Evolutionary conservation across 2,888 invertebrate genomes (phyloP).

Genomic region (Carcina quercana): DNA sequence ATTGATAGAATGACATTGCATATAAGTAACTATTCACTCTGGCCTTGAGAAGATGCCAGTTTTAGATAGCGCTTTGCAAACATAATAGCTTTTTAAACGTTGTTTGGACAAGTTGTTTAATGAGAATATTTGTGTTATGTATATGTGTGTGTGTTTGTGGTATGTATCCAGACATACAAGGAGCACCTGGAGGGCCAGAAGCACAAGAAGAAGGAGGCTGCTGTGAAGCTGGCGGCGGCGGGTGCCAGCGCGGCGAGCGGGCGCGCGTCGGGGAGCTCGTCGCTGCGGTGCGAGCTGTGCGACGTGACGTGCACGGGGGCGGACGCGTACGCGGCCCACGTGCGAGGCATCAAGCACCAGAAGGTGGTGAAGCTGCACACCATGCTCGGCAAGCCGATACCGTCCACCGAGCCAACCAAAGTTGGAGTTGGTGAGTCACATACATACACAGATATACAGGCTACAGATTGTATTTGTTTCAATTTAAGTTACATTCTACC

Average conservation of each 20-base stretch:
- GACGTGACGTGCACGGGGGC: constrained; percentile 99
- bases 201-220: constrained; percentile 98
- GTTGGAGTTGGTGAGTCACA: constrained; percentile 50
- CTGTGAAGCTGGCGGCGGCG: constrained; percentile 76
- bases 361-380: constrained; percentile 98
- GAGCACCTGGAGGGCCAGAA: constrained; percentile 99
- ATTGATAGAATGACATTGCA: too few species aligned
- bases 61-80: too few species aligned
- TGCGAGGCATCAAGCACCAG: constrained; percentile 98
- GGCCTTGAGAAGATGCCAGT: too few species aligned
- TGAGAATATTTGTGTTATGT: too few species aligned
- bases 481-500: too few species aligned
- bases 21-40: too few species aligned
- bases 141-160: background rate
- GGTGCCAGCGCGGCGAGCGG: constrained; percentile 53
- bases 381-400: constrained; percentile 97
- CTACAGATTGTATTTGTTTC: too few species aligned
- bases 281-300: constrained; percentile 95
- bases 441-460: background rate
- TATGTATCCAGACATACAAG: constrained; percentile 66
- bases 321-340: constrained; percentile 98
- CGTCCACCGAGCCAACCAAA: constrained; percentile 95
- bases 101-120: too few species aligned
- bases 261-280: constrained; percentile 51
- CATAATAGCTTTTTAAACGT: too few species aligned